These are phyloP conservation scores for Pangasianodon gigas DNA, from an alignment of 2,113 vertebrate genomes.

Conservation along the genomic window DNA sequence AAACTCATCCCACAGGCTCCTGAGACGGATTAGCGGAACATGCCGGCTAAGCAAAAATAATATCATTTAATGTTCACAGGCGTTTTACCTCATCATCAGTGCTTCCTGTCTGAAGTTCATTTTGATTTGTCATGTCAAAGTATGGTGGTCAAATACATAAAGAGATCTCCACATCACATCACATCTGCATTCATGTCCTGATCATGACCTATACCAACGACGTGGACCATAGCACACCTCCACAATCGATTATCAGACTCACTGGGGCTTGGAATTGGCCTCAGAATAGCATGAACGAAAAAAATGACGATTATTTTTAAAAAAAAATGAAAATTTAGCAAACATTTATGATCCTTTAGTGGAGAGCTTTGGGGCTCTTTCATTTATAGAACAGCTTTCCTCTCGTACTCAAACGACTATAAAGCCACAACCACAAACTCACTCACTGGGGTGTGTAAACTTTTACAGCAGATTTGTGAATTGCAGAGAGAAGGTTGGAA, in stretches of 20 bases:
- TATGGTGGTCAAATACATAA: background rate
- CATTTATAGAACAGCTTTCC: background rate
- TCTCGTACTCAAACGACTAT: background rate
- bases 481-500: background rate
- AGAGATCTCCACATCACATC: background rate
- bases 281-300: background rate
- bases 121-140: background rate
- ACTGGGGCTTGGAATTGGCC: constrained; percentile 56
- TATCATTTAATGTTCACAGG: constrained; percentile 52
- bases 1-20: constrained; percentile 53
- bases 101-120: background rate
- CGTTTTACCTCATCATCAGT: constrained; percentile 1
- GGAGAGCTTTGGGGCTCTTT: background rate
- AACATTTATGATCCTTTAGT: background rate
- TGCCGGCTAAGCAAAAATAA: constrained; percentile 69
- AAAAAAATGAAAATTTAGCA: constrained; percentile 6
- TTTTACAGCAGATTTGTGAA: background rate
- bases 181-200: constrained; percentile 36
- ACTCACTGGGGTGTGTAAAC: background rate
- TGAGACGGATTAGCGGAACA: constrained; percentile 68
- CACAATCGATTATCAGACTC: constrained; percentile 62
- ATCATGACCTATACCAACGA: constrained; percentile 4
- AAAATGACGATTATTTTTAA: background rate
- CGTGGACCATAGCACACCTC: constrained; percentile 60
- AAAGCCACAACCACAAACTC: background rate